Evolutionary conservation across 2,113 vertebrate species (phyloP), one percentile per base, ranked within the genome.

Genomic region (Nematolebias whitei): DNA sequence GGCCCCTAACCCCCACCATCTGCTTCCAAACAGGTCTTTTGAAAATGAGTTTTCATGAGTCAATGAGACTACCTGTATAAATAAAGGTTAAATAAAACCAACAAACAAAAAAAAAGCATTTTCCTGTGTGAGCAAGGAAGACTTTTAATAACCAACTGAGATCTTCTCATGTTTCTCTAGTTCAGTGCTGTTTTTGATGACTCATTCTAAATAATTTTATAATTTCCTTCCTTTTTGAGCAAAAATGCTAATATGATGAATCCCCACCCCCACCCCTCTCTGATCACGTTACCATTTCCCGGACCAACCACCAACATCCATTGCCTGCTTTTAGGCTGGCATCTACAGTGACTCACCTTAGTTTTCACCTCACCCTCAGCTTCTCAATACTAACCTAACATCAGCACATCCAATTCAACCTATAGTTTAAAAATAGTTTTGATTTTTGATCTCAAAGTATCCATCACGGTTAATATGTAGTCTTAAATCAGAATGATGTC

Each of bases 401-500:
- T 2, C 8, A 45, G n/a, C n/a, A 18, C 5, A 16, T 13, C 1
- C 15, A 16, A 16, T 43, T 43, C 14, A 43, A 4, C 7, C 7
- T 3, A 29, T 4, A 7, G 26, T 29, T 29, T 29, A 29, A 29
- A 29, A 29, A 29, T 29, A 29, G 26, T 7, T 16, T 43, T n/a
- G n/a, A n/a, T 43, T 43, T 16, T 43, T 16, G 8, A 9, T 15
- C 5, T 50, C n/a, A 43, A 19, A 41, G 13, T 2, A 20, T 49
- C 48, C 14, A 65, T 65, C 32, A 19, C 15, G 60, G 26, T 61
- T 57, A 15, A n/a, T 54, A 20, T 53, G 60, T 14, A 14, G 15
- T 26, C n/a, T 53, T 59, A 63, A 55, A 80, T 20, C 62, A 64
- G 58, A 59, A 19, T 51, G 47, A 68, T 56, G 49, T 63, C 14